Evolutionary conservation across 2,888 invertebrate species (phyloP).

Genomic region (Cheilosia vulpina): DNA sequence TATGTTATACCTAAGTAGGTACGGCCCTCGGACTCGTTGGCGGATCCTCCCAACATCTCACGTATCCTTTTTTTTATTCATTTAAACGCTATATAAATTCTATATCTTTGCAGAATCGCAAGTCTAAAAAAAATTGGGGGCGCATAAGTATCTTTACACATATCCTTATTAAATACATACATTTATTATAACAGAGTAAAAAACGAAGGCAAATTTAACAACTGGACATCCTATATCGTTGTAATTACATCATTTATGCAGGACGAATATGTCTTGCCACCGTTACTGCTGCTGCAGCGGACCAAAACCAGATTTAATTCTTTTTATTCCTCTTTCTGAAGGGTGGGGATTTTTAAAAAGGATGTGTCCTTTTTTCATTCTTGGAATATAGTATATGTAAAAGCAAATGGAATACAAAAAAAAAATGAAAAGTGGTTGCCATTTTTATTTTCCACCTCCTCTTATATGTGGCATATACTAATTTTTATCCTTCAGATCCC

Average conservation of each 20-base stretch:
- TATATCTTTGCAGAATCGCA: slow-evolving; percentile 37
- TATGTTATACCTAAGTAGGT: slow-evolving; percentile 61
- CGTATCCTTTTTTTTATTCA: slow-evolving; percentile 45
- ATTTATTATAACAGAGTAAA: slow-evolving; percentile 67
- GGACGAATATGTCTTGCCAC: slow-evolving; percentile 80
- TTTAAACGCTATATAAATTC: slow-evolving; percentile 55
- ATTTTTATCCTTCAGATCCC: slow-evolving; percentile 70
- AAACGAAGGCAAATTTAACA: slow-evolving; percentile 70
- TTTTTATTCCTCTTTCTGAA: slow-evolving; percentile 57
- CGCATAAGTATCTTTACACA: slow-evolving; percentile 63
- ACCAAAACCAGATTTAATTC: slow-evolving; percentile 76
- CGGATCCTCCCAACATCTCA: slow-evolving; percentile 46
- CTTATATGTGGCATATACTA: slow-evolving; percentile 55
- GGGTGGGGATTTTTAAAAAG: slow-evolving; percentile 65
- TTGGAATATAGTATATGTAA: slow-evolving; percentile 54
- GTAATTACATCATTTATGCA: slow-evolving; percentile 82
- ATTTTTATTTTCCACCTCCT: slow-evolving; percentile 69
- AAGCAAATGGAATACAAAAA: slow-evolving; percentile 62
- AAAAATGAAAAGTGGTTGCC: slow-evolving; percentile 67
- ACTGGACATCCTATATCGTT: slow-evolving; percentile 76
- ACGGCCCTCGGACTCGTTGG: slow-evolving; percentile 38
- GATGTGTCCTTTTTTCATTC: slow-evolving; percentile 70
- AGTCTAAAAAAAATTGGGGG: slow-evolving; percentile 48
- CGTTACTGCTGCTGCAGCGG: slow-evolving; percentile 68
- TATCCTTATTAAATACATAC: slow-evolving; percentile 71